Conservation (phyloP, 2,797 vertebrate species). For the Microctenopoma stevenorrisi region DNA sequence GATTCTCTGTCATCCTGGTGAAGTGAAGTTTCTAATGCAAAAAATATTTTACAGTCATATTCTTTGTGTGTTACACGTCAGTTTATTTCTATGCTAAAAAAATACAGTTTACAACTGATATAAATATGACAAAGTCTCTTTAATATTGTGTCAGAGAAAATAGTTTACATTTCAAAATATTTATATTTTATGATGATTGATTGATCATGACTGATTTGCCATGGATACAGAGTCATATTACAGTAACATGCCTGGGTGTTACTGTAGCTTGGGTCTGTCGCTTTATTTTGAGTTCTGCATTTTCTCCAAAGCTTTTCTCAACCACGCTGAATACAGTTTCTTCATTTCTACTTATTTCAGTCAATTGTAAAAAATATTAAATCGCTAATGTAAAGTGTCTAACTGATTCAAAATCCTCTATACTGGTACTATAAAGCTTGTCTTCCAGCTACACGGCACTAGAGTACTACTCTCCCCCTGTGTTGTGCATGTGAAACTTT, state of each 20-base stretch:
- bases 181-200: not conserved
- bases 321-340: not conserved
- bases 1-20: too few relatives aligned
- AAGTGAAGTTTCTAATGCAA: too few relatives aligned
- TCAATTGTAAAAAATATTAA: not conserved
- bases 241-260: conserved; percentile 9
- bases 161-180: conserved; percentile 16
- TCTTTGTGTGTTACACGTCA: not conserved
- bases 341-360: conserved; percentile 17
- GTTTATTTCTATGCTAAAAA: conserved; percentile 1
- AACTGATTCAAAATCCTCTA: not conserved
- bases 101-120: not conserved
- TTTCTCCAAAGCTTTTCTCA: conserved; percentile 4
- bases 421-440: not conserved
- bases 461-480: too few relatives aligned
- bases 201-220: not conserved
- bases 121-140: conserved; percentile 12
- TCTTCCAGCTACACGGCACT: not conserved
- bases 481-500: conserved; percentile 1
- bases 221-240: conserved; percentile 34
- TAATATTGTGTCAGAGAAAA: conserved; percentile 33
- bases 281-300: not conserved
- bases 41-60: not conserved
- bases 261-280: not conserved
- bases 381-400: not conserved